These are phyloP conservation scores for Erythrocercus mccallii DNA, from an alignment of 2,113 vertebrate genomes.

Conservation along the genomic window DNA sequence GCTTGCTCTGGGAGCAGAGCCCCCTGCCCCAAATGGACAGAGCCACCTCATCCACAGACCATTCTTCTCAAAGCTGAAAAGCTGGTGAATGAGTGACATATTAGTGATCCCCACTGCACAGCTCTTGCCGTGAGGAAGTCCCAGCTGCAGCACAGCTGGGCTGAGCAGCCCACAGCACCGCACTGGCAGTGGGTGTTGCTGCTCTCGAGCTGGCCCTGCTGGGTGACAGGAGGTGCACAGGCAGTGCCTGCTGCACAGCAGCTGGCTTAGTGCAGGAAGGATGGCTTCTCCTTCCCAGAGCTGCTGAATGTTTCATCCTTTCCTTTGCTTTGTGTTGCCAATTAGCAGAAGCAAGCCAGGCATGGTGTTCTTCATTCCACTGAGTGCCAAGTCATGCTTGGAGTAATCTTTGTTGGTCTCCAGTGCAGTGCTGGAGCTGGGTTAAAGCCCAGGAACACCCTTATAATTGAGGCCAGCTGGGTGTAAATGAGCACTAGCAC, in stretches of 20 bases:
- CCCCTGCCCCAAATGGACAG: background rate
- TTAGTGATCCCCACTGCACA: background rate
- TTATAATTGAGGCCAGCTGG: background rate
- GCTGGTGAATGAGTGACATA: background rate
- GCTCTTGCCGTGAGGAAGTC: background rate
- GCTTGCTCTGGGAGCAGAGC: background rate
- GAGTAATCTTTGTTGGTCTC: background rate
- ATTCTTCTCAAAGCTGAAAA: background rate
- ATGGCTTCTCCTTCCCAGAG: background rate
- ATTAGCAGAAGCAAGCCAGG: background rate
- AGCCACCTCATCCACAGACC: fast-evolving
- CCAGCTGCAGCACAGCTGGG: slow-evolving; percentile 5
- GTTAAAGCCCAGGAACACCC: slow-evolving; percentile 9
- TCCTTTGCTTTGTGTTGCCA: background rate
- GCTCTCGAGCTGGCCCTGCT: background rate
- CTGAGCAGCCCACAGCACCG: fast-evolving
- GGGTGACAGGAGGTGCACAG: background rate
- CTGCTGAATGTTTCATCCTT: background rate
- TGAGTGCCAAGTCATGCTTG: background rate
- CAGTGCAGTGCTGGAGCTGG: background rate
- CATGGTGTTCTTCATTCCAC: background rate
- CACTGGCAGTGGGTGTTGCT: background rate
- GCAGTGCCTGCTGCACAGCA: background rate
- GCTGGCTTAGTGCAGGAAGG: background rate
- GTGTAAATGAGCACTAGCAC: background rate